These are phyloP conservation scores for Nannospalax galili DNA, from an alignment of 2,113 vertebrate species.

Conservation along the genomic window DNA sequence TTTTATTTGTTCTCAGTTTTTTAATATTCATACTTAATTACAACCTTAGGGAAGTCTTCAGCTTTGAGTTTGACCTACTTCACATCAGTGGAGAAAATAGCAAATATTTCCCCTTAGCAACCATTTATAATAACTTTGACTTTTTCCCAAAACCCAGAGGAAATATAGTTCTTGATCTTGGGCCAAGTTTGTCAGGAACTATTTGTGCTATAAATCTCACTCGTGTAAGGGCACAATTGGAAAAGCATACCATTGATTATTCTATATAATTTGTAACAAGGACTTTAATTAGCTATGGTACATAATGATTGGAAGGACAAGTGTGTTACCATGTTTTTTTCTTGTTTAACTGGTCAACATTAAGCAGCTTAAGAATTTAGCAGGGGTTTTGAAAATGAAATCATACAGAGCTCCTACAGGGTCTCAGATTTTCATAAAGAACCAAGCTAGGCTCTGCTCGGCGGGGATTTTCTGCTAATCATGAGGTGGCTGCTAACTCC, in stretches of 20 bases:
- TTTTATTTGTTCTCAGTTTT: conserved; percentile 41
- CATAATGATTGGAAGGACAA: not conserved
- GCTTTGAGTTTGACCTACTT: conserved; percentile 61
- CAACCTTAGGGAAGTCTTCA: conserved; percentile 63
- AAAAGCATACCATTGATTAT: conserved; percentile 4
- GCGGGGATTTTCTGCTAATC: not conserved
- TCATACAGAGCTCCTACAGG: not conserved
- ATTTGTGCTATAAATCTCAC: conserved; percentile 55
- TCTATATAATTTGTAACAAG: conserved; percentile 18
- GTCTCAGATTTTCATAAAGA: not conserved
- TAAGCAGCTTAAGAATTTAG: conserved; percentile 28
- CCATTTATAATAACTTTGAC: conserved; percentile 61
- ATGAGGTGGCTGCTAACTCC: not conserved
- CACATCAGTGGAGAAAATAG: conserved; percentile 42
- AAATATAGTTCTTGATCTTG: conserved; percentile 7
- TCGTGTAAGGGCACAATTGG: not conserved
- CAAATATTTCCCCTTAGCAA: conserved; percentile 34
- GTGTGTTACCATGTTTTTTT: not conserved
- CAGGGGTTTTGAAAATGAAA: conserved; percentile 34
- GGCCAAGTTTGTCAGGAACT: conserved; percentile 49
- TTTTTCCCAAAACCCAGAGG: conserved; percentile 55
- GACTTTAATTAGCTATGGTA: not conserved
- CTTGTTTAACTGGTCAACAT: conserved; percentile 7
- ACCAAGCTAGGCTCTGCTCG: not conserved
- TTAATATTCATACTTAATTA: conserved; percentile 74